A percentile compares a stretch with the other conserved stretches of the same genome.
Evolutionary conservation across 2,888 invertebrate genomes (phyloP).

Genomic region (Beris morrisii): DNA sequence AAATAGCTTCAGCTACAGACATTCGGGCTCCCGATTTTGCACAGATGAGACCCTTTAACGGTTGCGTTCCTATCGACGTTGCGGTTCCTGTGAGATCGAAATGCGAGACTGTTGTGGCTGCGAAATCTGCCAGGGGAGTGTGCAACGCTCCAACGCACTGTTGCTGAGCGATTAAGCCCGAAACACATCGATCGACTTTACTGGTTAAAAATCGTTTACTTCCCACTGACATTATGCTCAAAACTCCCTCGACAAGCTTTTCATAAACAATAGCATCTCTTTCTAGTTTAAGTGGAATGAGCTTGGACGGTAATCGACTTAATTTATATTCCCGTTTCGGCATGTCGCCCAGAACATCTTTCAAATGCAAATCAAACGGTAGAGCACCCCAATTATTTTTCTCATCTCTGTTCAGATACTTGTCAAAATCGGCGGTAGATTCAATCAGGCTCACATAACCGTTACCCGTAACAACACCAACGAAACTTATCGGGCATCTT

Average conservation of each 20-base stretch:
- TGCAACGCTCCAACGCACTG: constrained; percentile 98
- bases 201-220: constrained; percentile 95
- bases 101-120: constrained; percentile 84
- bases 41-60: constrained; percentile 86
- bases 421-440: constrained; percentile 59
- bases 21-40: constrained; percentile 88
- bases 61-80: constrained; percentile 95
- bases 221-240: constrained; percentile 86
- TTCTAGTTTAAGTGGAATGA: constrained; percentile 62
- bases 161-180: constrained; percentile 94
- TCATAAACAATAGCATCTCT: constrained; percentile 61
- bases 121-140: constrained; percentile 93
- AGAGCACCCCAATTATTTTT: constrained; percentile 58
- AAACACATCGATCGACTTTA: constrained; percentile 94
- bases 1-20: constrained; percentile 92
- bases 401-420: constrained; percentile 51
- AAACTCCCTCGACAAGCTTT: constrained; percentile 74
- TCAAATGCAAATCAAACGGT: constrained; percentile 87
- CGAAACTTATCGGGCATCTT: constrained; percentile 89
- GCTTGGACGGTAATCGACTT: constrained; percentile 53
- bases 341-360: constrained; percentile 84
- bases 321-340: constrained; percentile 69
- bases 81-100: constrained; percentile 84
- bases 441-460: constrained; percentile 75
- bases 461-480: constrained; percentile 88